Evolutionary conservation across 1,140 invertebrate species (phyloP).

Genomic region (Drosophila mojavensis): DNA sequence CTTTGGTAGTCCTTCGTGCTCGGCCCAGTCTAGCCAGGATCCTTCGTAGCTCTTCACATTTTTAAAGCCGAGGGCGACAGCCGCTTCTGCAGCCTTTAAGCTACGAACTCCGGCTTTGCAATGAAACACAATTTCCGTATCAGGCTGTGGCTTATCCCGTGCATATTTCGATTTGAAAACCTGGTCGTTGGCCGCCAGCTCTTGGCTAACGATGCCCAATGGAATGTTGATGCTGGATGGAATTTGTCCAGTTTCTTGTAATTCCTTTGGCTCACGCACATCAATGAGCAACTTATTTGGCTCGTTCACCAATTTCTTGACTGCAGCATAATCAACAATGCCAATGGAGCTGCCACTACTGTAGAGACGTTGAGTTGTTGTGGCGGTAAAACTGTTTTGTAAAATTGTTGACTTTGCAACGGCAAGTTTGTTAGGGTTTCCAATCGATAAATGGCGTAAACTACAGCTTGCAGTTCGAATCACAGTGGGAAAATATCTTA

Average conservation of each 20-base stretch:
- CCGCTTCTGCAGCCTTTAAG: constrained; percentile 85
- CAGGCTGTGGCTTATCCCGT: constrained; percentile 85
- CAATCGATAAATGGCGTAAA: background rate
- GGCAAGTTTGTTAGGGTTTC: background rate
- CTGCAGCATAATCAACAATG: constrained; percentile 85
- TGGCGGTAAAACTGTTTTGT: background rate
- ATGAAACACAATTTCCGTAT: constrained; percentile 87
- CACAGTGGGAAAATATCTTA: constrained; percentile 22
- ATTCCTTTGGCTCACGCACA: constrained; percentile 88
- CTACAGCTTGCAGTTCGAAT: constrained; percentile 2
- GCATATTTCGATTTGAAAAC: constrained; percentile 84
- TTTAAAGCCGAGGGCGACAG: constrained; percentile 86
- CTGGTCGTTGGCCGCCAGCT: constrained; percentile 68
- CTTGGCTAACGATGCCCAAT: constrained; percentile 84
- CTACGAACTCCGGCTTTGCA: constrained; percentile 87
- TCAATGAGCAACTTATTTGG: constrained; percentile 86
- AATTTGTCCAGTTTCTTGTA: constrained; percentile 87
- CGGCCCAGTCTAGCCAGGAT: constrained; percentile 85
- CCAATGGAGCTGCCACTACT: constrained; percentile 39
- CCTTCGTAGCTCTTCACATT: constrained; percentile 83
- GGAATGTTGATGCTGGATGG: constrained; percentile 90
- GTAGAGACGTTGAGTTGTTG: constrained; percentile 18
- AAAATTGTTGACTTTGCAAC: background rate
- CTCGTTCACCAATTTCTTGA: constrained; percentile 84
- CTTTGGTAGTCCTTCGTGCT: constrained; percentile 85